Percentiles rank a stretch among this genome's conserved stretches.
Evolutionary conservation across 2,797 vertebrate genomes (phyloP).

Genomic region (Rhinoraja longicauda): DNA sequence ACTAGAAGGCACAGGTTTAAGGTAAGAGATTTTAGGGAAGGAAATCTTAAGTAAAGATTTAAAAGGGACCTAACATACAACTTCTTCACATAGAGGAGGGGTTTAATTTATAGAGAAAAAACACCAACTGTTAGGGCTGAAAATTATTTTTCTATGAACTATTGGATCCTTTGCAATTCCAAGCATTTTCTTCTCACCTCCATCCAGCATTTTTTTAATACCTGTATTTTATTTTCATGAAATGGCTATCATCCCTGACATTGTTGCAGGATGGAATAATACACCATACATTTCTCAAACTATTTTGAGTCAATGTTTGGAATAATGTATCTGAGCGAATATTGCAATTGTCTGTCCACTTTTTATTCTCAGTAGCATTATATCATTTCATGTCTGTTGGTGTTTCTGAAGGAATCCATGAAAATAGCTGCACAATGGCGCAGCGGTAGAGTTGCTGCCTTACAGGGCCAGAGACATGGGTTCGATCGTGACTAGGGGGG

Average conservation of each 20-base stretch:
- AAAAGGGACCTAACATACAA: too few relatives aligned
- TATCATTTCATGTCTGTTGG: not conserved
- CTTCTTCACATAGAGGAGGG: too few relatives aligned
- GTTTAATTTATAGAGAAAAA: too few relatives aligned
- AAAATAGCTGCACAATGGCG: not conserved
- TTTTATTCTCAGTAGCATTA: not conserved
- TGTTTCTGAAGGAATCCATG: not conserved
- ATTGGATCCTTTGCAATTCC: not conserved
- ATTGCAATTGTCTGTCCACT: not conserved
- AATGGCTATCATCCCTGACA: not conserved
- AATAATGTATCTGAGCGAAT: not conserved
- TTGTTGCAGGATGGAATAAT: not conserved
- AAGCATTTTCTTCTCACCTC: not conserved
- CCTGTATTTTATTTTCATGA: not conserved
- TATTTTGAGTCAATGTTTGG: not conserved
- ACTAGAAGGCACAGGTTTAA: too few relatives aligned
- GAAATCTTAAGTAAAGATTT: too few relatives aligned
- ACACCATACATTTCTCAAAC: not conserved
- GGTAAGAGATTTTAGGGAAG: too few relatives aligned
- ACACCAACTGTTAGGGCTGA: too few relatives aligned
- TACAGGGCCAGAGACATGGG: too few relatives aligned
- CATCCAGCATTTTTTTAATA: not conserved
- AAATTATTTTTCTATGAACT: too few relatives aligned
- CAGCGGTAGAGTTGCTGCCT: too few relatives aligned
- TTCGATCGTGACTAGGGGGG: too few relatives aligned